These are phyloP conservation scores for Drosophila pachea DNA, from an alignment of 1,140 invertebrate genomes.

Conservation along the genomic window DNA sequence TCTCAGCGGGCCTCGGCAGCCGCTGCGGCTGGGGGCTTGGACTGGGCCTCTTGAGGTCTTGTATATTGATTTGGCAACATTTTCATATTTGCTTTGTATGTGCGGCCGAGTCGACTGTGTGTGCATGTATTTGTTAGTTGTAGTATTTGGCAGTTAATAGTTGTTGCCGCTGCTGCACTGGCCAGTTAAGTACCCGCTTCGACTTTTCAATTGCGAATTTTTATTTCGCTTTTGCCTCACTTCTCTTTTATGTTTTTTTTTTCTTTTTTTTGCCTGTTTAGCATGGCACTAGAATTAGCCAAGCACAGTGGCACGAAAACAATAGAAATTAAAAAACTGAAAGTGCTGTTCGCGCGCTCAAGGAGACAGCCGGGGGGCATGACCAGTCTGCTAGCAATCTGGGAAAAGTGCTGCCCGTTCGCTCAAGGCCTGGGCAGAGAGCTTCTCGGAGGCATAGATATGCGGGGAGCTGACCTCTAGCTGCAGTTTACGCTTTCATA, in stretches of 20 bases:
- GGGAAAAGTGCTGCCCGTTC: too few species aligned
- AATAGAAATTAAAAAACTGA: slow-evolving; percentile 5
- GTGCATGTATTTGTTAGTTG: slow-evolving; percentile 42
- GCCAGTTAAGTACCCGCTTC: slow-evolving; percentile 38
- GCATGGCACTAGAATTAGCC: slow-evolving; percentile 50
- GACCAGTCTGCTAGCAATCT: too few species aligned
- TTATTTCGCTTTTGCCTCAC: slow-evolving; percentile 38
- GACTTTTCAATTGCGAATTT: slow-evolving; percentile 64
- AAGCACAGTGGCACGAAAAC: slow-evolving; percentile 32
- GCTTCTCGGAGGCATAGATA: too few species aligned
- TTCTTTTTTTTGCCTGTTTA: slow-evolving; percentile 30
- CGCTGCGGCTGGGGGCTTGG: background rate
- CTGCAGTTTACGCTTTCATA: too few species aligned
- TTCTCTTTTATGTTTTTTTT: slow-evolving; percentile 50
- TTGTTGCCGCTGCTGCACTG: slow-evolving; percentile 35
- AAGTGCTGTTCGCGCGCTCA: background rate
- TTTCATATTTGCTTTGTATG: slow-evolving; percentile 65
- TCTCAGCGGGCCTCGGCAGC: background rate
- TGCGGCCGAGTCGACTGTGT: slow-evolving; percentile 29
- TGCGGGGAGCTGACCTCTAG: too few species aligned
- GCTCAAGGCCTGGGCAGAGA: too few species aligned
- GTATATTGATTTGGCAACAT: slow-evolving; percentile 68
- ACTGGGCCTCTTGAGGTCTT: slow-evolving; percentile 43
- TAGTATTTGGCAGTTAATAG: slow-evolving; percentile 54
- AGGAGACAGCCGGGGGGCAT: background rate